These are phyloP conservation scores for Pseudopleuronectes americanus DNA, from an alignment of 2,797 vertebrate species.

Conservation along the genomic window DNA sequence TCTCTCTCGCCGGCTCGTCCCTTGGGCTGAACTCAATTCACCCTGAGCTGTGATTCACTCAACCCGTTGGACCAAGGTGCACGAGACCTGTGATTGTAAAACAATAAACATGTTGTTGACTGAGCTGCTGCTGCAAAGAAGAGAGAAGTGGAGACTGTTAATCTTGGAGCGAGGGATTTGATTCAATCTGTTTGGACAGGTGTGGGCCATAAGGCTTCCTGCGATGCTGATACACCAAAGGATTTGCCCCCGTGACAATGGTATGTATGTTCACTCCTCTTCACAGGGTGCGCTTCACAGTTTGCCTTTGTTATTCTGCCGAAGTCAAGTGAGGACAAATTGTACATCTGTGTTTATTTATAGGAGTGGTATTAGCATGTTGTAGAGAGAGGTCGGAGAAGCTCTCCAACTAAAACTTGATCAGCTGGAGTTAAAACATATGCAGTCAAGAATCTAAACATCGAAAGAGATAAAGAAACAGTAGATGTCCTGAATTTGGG, in stretches of 20 bases:
- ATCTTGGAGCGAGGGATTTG: conserved; percentile 26
- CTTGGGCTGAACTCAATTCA: conserved; percentile 11
- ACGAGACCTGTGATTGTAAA: conserved; percentile 23
- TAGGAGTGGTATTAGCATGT: not conserved
- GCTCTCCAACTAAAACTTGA: not conserved
- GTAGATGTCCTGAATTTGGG: no score
- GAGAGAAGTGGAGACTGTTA: conserved; percentile 7
- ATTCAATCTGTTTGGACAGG: conserved; percentile 58
- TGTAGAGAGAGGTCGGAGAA: not conserved
- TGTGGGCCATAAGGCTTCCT: conserved; percentile 41
- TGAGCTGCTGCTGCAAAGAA: no score
- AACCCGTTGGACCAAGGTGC: conserved; percentile 18
- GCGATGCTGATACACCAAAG: not conserved
- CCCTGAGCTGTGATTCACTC: conserved; percentile 43
- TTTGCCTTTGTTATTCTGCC: conserved; percentile 30
- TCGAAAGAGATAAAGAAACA: not conserved
- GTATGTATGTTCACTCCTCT: conserved; percentile 7
- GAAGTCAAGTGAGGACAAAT: conserved; percentile 20
- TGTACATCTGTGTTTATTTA: not conserved
- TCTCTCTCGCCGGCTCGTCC: no score
- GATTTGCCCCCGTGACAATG: conserved; percentile 4
- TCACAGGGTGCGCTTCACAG: not conserved
- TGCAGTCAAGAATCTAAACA: not conserved
- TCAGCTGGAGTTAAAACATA: not conserved
- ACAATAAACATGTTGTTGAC: conserved; percentile 20